Percentiles rank a stretch among this genome's conserved stretches.
Evolutionary conservation across 2,797 vertebrate species (phyloP).

Genomic region (Carcharodon carcharias): DNA sequence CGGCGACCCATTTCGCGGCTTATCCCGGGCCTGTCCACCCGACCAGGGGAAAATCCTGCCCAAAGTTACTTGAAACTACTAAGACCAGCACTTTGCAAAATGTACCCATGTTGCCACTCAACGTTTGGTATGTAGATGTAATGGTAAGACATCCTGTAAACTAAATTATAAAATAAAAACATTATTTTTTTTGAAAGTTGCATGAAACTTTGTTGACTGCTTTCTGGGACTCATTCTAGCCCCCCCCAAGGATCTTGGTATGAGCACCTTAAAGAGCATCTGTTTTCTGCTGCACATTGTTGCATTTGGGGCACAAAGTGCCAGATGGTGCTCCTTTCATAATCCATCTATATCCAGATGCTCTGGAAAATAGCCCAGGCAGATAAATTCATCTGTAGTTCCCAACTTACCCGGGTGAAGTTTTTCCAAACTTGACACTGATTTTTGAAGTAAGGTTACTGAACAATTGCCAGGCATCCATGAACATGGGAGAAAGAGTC

Average conservation of each 20-base stretch:
- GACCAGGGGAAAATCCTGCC: too few relatives aligned
- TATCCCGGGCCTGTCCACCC: too few relatives aligned
- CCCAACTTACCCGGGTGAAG: slow-evolving; percentile 14
- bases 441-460: not conserved
- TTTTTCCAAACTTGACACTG: slow-evolving; percentile 5
- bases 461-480: not conserved
- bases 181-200: not conserved
- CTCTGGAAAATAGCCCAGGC: slow-evolving; percentile 19
- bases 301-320: not conserved
- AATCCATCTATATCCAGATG: slow-evolving; percentile 30
- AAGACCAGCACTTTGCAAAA: not conserved
- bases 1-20: too few relatives aligned
- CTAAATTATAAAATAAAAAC: not conserved
- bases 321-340: slow-evolving; percentile 22
- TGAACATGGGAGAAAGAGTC: not conserved
- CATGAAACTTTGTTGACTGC: not conserved
- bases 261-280: slow-evolving; percentile 1
- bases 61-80: not conserved
- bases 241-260: not conserved
- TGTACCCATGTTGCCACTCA: not conserved
- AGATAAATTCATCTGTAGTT: slow-evolving; percentile 1
- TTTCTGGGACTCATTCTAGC: not conserved
- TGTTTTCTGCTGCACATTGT: not conserved
- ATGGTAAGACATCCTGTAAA: not conserved
- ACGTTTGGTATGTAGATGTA: not conserved